These are phyloP conservation scores for Epistrophe grossulariae DNA, from an alignment of 2,888 invertebrate species.

Conservation along the genomic window DNA sequence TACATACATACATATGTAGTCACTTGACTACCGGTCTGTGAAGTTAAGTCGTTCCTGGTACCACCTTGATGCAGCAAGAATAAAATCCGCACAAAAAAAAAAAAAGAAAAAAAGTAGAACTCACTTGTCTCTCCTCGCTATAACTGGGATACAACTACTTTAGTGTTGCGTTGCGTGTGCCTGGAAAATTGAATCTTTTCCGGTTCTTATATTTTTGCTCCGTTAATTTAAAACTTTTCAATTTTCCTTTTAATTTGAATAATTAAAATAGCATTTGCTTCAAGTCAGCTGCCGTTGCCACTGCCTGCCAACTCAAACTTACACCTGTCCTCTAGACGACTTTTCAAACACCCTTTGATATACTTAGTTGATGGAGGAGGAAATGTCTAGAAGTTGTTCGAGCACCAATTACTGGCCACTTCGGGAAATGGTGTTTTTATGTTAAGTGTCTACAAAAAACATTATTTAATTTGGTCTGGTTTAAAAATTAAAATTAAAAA, in stretches of 20 bases:
- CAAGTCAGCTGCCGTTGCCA: neutral
- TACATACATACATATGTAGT: constrained; percentile 8
- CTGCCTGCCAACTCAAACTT: neutral
- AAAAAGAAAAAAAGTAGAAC: constrained; percentile 14
- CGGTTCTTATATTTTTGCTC: constrained; percentile 27
- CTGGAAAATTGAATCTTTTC: constrained; percentile 39
- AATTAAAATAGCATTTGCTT: constrained; percentile 49
- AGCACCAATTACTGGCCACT: constrained; percentile 46
- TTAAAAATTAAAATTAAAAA: too few relatives aligned
- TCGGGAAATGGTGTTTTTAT: constrained; percentile 38
- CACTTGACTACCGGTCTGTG: constrained; percentile 64
- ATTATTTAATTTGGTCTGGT: constrained; percentile 13
- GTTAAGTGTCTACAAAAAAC: constrained; percentile 6
- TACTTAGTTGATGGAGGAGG: neutral
- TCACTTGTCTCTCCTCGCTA: neutral
- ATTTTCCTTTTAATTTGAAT: constrained; percentile 49
- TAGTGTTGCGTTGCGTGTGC: constrained; percentile 10
- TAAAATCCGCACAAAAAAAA: neutral
- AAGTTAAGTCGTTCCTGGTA: constrained; percentile 41
- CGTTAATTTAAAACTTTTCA: constrained; percentile 28
- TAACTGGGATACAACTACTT: constrained; percentile 23
- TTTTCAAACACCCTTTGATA: constrained; percentile 18
- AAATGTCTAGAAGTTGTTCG: constrained; percentile 26
- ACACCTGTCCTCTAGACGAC: constrained; percentile 15
- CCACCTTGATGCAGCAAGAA: constrained; percentile 48